Evolutionary conservation across 92 coral and sea anemone species (phyloP).

Genomic region (Bergia puertoricense): DNA sequence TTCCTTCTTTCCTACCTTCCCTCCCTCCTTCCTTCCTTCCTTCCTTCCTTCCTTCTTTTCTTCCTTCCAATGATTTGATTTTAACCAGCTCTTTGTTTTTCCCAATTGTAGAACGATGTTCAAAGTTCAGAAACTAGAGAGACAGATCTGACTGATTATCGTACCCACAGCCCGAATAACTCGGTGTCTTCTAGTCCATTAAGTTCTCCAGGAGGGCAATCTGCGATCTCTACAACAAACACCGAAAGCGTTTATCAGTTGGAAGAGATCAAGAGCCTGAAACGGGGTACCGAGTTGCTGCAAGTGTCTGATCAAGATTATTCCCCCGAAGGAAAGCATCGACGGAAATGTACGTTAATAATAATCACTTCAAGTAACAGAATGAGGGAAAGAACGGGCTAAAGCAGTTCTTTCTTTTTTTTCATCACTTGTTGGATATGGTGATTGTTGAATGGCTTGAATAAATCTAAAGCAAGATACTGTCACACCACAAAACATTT

Average conservation of each 20-base stretch:
- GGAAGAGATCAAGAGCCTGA: slow-evolving; percentile 13
- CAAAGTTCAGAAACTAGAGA: neutral
- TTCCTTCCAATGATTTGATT: neutral
- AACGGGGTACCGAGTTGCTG: neutral
- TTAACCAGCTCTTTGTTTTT: neutral
- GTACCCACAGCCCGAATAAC: neutral
- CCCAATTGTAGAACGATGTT: neutral
- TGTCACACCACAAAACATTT: neutral
- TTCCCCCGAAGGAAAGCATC: neutral
- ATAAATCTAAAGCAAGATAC: neutral
- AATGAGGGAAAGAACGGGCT: neutral
- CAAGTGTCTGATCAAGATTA: neutral
- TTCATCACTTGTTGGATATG: neutral
- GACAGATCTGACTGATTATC: neutral
- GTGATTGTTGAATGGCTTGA: too few relatives aligned
- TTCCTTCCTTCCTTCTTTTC: too few relatives aligned
- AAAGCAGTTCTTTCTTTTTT: neutral
- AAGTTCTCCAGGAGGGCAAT: slow-evolving; percentile 3
- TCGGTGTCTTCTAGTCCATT: neutral
- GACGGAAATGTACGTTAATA: neutral
- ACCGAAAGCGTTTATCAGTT: neutral
- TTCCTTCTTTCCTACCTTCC: too few relatives aligned
- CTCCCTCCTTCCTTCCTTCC: too few relatives aligned
- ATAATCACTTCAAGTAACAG: neutral
- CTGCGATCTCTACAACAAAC: neutral